phyloP scores from a whole-genome alignment of 1,140 invertebrate species.

The Drosophila parvula region DNA sequence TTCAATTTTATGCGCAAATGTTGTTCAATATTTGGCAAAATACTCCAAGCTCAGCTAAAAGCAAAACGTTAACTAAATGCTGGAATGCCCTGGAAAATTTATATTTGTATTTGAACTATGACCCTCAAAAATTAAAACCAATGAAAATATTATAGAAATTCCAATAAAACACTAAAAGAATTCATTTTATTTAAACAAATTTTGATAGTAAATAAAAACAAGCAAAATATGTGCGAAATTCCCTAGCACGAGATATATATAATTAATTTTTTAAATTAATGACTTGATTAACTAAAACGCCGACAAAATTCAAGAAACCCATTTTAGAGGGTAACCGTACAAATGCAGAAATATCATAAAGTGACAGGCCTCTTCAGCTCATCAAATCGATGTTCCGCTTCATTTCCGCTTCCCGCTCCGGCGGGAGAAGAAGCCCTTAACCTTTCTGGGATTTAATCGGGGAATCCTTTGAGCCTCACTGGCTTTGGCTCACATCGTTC shows the following conservation, averaged over 20 bases:
- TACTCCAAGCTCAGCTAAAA: slow-evolving; percentile 8
- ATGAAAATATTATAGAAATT: neutral
- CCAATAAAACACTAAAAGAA: no score
- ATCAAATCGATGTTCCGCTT: slow-evolving; percentile 70
- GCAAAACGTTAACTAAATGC: neutral
- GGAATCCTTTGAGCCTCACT: slow-evolving; percentile 37
- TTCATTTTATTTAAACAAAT: no score
- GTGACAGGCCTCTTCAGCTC: slow-evolving; percentile 21
- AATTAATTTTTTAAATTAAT: no score
- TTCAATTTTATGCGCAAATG: slow-evolving; percentile 56
- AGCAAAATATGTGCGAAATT: no score
- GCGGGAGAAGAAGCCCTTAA: slow-evolving; percentile 1
- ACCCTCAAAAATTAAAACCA: neutral
- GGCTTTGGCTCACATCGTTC: slow-evolving; percentile 31
- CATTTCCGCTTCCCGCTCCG: slow-evolving; percentile 45
- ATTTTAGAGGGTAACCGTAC: neutral
- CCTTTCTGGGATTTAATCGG: neutral
- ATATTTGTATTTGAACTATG: neutral
- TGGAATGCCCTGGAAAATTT: neutral
- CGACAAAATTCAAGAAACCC: neutral
- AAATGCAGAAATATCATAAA: slow-evolving; percentile 12
- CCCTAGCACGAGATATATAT: no score
- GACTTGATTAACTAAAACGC: no score
- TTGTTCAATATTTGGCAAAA: slow-evolving; percentile 59
- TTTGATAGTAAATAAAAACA: no score